These are phyloP conservation scores for Flexamia atlantica DNA, from an alignment of 2,888 invertebrate genomes.

Conservation along the genomic window DNA sequence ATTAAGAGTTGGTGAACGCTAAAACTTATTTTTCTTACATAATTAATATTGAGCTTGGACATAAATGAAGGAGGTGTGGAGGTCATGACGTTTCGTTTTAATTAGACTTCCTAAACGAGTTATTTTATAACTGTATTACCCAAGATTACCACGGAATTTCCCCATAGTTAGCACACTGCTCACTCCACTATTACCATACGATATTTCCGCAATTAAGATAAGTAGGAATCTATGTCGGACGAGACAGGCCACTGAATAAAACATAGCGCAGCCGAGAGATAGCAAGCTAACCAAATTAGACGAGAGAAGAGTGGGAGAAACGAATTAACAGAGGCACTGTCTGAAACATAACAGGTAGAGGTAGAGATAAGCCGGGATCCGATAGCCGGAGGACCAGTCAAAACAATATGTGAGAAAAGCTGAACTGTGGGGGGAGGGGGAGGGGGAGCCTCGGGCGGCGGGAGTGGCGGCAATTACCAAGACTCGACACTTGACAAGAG, in stretches of 20 bases:
- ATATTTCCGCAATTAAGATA: conserved; percentile 50
- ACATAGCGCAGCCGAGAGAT: conserved; percentile 9
- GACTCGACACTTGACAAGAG: conserved; percentile 54
- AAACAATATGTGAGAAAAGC: conserved; percentile 57
- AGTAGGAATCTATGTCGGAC: conserved; percentile 41
- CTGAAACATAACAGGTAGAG: conserved; percentile 19
- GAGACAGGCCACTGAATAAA: conserved; percentile 42
- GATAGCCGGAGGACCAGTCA: conserved; percentile 46
- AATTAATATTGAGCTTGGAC: no score
- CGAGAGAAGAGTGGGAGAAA: conserved; percentile 23
- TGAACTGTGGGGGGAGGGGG: background rate
- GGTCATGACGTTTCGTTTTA: no score
- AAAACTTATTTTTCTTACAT: no score
- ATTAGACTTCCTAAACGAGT: no score
- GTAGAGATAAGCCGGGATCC: conserved; percentile 14
- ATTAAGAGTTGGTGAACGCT: no score
- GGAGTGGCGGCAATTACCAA: conserved; percentile 33
- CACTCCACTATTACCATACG: conserved; percentile 17
- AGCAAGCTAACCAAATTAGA: conserved; percentile 27
- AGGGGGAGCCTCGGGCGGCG: background rate
- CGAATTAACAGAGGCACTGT: conserved; percentile 30
- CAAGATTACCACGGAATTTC: no score
- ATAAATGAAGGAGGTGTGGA: no score
- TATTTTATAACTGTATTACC: no score
- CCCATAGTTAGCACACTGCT: background rate